Percentiles rank a stretch among this genome's conserved stretches.
Conservation (phyloP, 2,113 vertebrate genomes). For the Solea solea region DNA sequence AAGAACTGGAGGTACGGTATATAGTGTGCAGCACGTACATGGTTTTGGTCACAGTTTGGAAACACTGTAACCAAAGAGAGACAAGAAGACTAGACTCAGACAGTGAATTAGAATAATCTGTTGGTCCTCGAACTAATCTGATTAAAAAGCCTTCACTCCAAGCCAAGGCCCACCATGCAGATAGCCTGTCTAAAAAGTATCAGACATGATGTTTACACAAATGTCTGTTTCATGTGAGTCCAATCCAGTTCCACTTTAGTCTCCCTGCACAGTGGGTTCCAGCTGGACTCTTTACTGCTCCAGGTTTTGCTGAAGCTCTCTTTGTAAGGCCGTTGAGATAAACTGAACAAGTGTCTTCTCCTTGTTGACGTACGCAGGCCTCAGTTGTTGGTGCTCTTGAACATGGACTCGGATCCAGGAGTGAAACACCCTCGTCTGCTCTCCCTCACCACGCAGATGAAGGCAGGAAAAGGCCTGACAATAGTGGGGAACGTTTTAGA, state of each 20-base stretch:
- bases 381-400: conserved; percentile 92
- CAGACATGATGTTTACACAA: background rate
- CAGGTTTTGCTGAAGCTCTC: background rate
- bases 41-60: conserved; percentile 11
- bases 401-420: conserved; percentile 85
- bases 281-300: background rate
- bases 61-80: conserved; percentile 8
- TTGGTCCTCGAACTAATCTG: conserved; percentile 53
- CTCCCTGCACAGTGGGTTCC: too few species aligned
- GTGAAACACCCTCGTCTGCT: conserved; percentile 93
- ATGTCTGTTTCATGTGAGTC: background rate
- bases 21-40: background rate
- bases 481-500: conserved; percentile 93
- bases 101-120: conserved; percentile 52
- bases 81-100: conserved; percentile 34
- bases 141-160: conserved; percentile 22
- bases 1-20: conserved; percentile 94
- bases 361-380: conserved; percentile 78
- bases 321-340: too few species aligned
- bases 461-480: conserved; percentile 95
- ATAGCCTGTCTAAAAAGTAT: conserved; percentile 24
- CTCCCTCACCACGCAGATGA: conserved; percentile 92
- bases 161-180: background rate
- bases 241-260: too few species aligned
- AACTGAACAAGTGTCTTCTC: background rate